These are phyloP conservation scores for Ichneumon xanthorius DNA, from an alignment of 2,888 invertebrate species.

Conservation along the genomic window DNA sequence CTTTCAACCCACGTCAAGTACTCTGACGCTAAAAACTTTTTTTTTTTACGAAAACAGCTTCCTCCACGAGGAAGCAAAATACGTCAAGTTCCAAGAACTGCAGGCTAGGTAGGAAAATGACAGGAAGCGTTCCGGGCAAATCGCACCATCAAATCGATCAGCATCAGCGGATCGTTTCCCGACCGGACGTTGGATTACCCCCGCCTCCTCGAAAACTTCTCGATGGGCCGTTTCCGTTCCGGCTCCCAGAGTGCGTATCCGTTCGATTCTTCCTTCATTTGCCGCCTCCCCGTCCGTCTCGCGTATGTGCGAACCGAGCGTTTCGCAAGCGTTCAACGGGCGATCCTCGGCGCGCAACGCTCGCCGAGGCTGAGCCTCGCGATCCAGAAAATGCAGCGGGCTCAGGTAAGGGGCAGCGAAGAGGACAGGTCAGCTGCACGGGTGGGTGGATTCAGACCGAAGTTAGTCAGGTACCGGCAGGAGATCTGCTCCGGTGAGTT, in stretches of 20 bases:
- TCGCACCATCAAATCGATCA: constrained; percentile 62
- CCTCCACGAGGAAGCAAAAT: neutral
- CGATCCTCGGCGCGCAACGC: neutral
- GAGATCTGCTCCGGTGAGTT: constrained; percentile 81
- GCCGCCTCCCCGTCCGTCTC: neutral
- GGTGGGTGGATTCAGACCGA: constrained; percentile 77
- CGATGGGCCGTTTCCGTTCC: constrained; percentile 63
- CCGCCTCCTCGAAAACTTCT: constrained; percentile 55
- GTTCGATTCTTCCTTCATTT: constrained; percentile 59
- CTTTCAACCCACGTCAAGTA: too few species aligned
- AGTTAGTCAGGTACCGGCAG: constrained; percentile 77
- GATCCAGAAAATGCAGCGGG: constrained; percentile 70
- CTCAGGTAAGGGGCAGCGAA: constrained; percentile 71
- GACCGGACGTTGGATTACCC: constrained; percentile 63
- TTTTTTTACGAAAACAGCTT: too few species aligned
- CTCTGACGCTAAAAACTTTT: too few species aligned
- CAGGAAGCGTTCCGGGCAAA: constrained; percentile 62
- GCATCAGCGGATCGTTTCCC: constrained; percentile 31
- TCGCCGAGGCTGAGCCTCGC: constrained; percentile 37
- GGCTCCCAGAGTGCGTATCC: constrained; percentile 60
- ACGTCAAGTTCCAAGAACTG: constrained; percentile 41
- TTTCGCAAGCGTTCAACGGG: neutral
- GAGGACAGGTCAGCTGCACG: constrained; percentile 77
- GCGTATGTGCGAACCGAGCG: neutral
- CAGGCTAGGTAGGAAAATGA: neutral